Evolutionary conservation across 1,140 invertebrate species (phyloP).

Genomic region (Drosophila albomicans): DNA sequence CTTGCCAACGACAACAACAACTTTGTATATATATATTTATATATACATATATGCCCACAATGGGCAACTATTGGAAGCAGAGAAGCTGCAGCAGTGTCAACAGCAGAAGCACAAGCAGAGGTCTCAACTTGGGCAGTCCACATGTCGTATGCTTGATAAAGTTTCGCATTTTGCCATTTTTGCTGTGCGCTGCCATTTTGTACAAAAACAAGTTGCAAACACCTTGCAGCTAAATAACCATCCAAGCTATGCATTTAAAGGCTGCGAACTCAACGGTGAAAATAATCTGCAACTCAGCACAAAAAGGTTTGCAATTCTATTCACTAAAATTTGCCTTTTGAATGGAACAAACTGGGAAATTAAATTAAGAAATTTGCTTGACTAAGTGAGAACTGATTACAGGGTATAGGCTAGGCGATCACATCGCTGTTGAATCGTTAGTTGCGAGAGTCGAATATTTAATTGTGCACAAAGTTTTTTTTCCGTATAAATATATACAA

Average conservation of each 20-base stretch:
- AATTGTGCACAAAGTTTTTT: background rate
- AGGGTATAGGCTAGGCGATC: too few relatives aligned
- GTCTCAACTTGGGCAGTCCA: background rate
- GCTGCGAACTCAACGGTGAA: too few relatives aligned
- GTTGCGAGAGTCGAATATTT: too few relatives aligned
- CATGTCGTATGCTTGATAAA: slow-evolving; percentile 42
- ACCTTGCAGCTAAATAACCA: background rate
- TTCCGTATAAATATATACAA: too few relatives aligned
- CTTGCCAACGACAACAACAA: background rate
- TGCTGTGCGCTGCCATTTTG: slow-evolving; percentile 4
- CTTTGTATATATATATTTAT: background rate
- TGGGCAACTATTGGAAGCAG: slow-evolving; percentile 2
- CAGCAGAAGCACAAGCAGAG: background rate
- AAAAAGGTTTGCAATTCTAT: too few relatives aligned
- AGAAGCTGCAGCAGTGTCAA: background rate
- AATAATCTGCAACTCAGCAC: too few relatives aligned
- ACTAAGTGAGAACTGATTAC: too few relatives aligned
- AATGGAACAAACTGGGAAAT: too few relatives aligned
- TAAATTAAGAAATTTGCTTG: too few relatives aligned
- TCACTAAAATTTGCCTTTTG: too few relatives aligned
- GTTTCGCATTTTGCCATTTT: slow-evolving; percentile 14
- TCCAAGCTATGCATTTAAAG: too few relatives aligned
- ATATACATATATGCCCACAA: background rate
- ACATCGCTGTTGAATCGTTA: too few relatives aligned
- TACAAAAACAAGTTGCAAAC: slow-evolving; percentile 1